phyloP scores from a whole-genome alignment of 2,113 vertebrate genomes.

The Edolisoma coerulescens region DNA sequence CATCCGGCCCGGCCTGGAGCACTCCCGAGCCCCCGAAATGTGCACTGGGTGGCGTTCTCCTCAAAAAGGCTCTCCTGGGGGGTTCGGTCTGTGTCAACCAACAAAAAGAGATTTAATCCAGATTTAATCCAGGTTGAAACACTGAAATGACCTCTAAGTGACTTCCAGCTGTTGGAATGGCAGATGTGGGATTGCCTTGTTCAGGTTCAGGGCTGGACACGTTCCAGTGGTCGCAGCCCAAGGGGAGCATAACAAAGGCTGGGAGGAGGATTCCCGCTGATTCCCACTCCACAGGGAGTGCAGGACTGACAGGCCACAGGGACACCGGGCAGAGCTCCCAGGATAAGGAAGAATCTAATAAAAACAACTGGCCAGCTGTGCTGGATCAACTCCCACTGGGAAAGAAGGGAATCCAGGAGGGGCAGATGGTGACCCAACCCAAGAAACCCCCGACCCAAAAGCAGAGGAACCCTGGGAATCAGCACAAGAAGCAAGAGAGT shows the following conservation, averaged over 20 bases:
- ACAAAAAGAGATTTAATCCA: not conserved
- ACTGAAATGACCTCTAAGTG: fast-evolving
- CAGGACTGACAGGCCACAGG: not conserved
- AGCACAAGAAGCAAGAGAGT: not conserved
- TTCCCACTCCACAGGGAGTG: not conserved
- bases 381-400: not conserved
- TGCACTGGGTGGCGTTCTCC: too few species aligned
- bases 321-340: not conserved
- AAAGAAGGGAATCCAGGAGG: not conserved
- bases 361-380: not conserved
- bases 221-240: not conserved
- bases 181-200: not conserved
- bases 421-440: not conserved
- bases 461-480: not conserved
- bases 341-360: too few species aligned
- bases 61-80: too few species aligned
- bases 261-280: not conserved
- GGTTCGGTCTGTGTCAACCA: too few species aligned
- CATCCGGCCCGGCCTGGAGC: not conserved
- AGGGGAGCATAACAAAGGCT: not conserved
- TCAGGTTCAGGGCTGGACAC: not conserved
- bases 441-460: too few species aligned
- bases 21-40: not conserved
- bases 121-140: too few species aligned
- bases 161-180: not conserved